Conservation (phyloP, 2,113 vertebrate species). For the Pitta sordida region DNA sequence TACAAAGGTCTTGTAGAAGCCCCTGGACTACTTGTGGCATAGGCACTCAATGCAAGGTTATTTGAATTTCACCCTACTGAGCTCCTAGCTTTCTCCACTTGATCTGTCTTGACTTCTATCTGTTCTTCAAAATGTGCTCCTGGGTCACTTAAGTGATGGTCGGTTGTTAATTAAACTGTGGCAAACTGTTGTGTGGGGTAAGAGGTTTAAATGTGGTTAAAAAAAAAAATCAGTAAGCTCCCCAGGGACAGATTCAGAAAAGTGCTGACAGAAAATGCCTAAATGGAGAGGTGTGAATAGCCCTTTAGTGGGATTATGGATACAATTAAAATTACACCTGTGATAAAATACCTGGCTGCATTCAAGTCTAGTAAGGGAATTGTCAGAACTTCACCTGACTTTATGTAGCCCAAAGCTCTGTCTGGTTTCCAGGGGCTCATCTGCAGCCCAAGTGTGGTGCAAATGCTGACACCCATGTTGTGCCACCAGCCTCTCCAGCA, state of each 20-base stretch:
- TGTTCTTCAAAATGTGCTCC: slow-evolving; percentile 8
- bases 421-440: not conserved
- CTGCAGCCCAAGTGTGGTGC: rapidly evolving
- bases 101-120: not conserved
- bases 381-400: not conserved
- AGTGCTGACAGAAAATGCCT: not conserved
- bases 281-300: not conserved
- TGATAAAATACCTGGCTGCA: not conserved
- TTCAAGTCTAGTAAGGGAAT: not conserved
- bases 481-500: not conserved
- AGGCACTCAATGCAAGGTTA: not conserved
- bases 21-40: not conserved
- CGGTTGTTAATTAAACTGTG: not conserved
- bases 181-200: not conserved
- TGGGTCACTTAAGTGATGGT: not conserved
- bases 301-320: not conserved
- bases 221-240: not conserved
- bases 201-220: not conserved
- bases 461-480: not conserved
- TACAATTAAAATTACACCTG: not conserved
- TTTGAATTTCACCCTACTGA: not conserved
- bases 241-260: not conserved
- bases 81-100: not conserved
- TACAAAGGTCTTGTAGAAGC: not conserved
- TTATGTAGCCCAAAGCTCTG: not conserved